Percentiles rank a stretch among this genome's conserved stretches.
phyloP scores from a whole-genome alignment of 1,140 invertebrate genomes.

The Drosophila albomicans region DNA sequence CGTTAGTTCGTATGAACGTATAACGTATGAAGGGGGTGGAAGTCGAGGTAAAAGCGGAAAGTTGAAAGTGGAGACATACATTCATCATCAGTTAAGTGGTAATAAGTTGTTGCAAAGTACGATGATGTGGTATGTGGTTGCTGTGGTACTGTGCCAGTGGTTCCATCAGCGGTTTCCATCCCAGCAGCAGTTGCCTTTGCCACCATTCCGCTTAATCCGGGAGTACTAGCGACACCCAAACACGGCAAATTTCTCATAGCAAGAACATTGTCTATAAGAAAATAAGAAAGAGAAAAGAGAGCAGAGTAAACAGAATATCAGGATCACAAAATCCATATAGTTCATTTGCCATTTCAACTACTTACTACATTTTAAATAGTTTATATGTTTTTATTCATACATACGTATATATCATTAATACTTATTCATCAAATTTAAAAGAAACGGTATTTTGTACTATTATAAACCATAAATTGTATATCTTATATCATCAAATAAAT shows the following conservation, averaged over 20 bases:
- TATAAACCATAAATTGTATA: no score
- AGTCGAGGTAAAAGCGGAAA: constrained; percentile 1
- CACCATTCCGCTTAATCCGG: constrained; percentile 64
- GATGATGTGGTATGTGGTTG: constrained; percentile 73
- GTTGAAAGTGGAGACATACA: constrained; percentile 63
- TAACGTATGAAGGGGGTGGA: neutral
- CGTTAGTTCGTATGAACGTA: neutral
- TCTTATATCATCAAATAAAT: no score
- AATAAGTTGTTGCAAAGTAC: constrained; percentile 83
- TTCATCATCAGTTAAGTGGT: constrained; percentile 84
- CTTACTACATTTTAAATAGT: no score
- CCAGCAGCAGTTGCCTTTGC: constrained; percentile 54
- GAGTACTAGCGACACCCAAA: constrained; percentile 64
- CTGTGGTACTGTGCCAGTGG: constrained; percentile 57
- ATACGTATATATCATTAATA: no score
- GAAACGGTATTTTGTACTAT: no score
- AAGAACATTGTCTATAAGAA: constrained; percentile 82
- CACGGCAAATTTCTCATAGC: constrained; percentile 83
- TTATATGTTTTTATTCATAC: no score
- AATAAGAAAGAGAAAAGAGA: constrained; percentile 45
- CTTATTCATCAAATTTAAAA: no score
- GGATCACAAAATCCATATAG: constrained; percentile 25
- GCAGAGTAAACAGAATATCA: constrained; percentile 53
- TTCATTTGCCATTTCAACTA: no score
- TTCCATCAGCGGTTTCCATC: constrained; percentile 67